These are phyloP conservation scores for Chelmon rostratus DNA, from an alignment of 2,797 vertebrate genomes.

Conservation along the genomic window DNA sequence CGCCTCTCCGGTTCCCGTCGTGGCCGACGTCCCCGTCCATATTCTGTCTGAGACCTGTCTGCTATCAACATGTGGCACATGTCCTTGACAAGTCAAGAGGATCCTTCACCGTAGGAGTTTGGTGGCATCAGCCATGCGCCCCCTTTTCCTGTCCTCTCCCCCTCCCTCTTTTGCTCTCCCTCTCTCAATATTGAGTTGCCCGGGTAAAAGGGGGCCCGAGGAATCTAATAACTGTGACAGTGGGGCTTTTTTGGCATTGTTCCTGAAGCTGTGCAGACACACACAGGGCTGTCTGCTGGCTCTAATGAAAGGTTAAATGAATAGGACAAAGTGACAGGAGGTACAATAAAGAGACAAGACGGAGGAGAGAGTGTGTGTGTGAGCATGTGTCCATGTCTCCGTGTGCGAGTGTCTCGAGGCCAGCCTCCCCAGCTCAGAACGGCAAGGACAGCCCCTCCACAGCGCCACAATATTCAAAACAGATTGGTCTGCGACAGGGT, in stretches of 20 bases:
- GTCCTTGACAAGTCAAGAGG: constrained; percentile 94
- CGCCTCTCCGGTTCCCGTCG: constrained; percentile 24
- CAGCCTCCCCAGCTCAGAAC: constrained; percentile 88
- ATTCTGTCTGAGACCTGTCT: constrained; percentile 84
- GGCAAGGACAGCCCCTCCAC: constrained; percentile 90
- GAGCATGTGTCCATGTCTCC: constrained; percentile 61
- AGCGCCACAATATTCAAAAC: constrained; percentile 94
- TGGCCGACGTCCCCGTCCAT: constrained; percentile 57
- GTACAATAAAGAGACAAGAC: constrained; percentile 92
- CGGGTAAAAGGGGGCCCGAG: constrained; percentile 90
- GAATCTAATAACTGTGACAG: constrained; percentile 99
- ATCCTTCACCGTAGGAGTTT: constrained; percentile 80
- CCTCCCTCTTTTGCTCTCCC: constrained; percentile 82
- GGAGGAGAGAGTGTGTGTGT: constrained; percentile 69
- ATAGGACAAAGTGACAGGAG: constrained; percentile 98
- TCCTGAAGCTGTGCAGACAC: constrained; percentile 86
- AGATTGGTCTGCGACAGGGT: constrained; percentile 89
- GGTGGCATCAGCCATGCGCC: constrained; percentile 61
- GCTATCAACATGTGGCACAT: constrained; percentile 96
- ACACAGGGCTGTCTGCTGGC: constrained; percentile 92
- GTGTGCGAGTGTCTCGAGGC: constrained; percentile 77
- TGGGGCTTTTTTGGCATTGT: constrained; percentile 94
- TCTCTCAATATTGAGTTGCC: constrained; percentile 93
- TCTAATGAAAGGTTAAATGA: constrained; percentile 99
- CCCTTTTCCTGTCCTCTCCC: constrained; percentile 46